Base-by-base conservation (phyloP, 2,888 invertebrate genomes). In the Oasisia sp. region DNA sequence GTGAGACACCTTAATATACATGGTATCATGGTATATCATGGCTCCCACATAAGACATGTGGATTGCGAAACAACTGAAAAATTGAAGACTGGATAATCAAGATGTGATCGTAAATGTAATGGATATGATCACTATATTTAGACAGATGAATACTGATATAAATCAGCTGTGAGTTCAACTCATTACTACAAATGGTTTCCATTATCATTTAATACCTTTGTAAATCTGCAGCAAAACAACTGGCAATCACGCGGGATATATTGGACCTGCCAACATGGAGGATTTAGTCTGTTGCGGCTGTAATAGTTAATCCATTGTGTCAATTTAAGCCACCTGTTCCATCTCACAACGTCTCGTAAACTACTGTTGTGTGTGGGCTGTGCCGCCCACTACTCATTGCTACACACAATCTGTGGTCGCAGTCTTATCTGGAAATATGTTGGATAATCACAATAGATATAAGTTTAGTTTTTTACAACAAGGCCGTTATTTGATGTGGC, bases 281-380 rank as follows among this genome's bases (percentile, higher is more conserved):
- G 56, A 56, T 56, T 56, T 11, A 56, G 19, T 11, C 56, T 56
- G 56, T 11, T 74, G 74, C n/a, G 7, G 74, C n/a, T 74, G 19
- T 50, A 50, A 50, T 74, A 74, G 74, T 74, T 74, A 74, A 74
- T 74, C 74, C 74, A n/a, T 74, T 74, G 74, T 74, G 74, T 27
- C 74, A 74, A 74, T 74, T 27, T 74, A n/a, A 74, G n/a, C 74
- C 74, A 74, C 74, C 74, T 74, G 74, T 74, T 74, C 1, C 74
- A 74, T n/a, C 14, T 74, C 74, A 27, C 7, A 74, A 74, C 2
- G 14, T n/a, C 74, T 74, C 27, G 1, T 74, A 74, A 74, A 74
- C 19, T 14, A n/a, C 19, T 27, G 74, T 19, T 0, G 27, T 3
- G 50, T 50, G 50, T 50, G 50, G 50, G 38, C 38, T 4, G 38